phyloP scores from a whole-genome alignment of 2,888 invertebrate genomes.

The Lepidochrysops patricia region DNA sequence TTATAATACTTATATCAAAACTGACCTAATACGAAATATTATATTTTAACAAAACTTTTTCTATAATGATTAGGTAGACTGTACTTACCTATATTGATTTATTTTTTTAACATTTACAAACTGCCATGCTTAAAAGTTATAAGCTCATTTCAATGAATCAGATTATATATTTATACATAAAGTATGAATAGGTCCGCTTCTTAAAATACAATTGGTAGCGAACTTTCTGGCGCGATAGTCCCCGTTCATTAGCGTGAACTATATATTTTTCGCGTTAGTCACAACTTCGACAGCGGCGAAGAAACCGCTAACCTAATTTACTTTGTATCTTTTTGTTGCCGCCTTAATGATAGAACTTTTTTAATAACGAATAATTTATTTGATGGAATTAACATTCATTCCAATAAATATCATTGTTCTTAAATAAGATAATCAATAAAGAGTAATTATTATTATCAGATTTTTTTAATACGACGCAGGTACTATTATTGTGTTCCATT shows the following conservation, averaged over 20 bases:
- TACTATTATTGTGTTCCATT: too few species aligned
- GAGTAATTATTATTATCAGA: too few species aligned
- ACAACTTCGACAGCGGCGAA: conserved; percentile 2
- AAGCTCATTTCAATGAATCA: not conserved
- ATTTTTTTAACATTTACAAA: not conserved
- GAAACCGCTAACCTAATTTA: not conserved
- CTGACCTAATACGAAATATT: too few species aligned
- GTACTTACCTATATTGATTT: too few species aligned
- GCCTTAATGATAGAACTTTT: not conserved
- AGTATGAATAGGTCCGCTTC: not conserved
- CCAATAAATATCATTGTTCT: too few species aligned
- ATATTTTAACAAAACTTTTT: too few species aligned
- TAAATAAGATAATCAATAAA: too few species aligned
- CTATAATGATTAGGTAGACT: too few species aligned
- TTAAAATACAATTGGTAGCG: conserved; percentile 8
- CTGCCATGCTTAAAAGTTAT: not conserved
- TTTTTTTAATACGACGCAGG: too few species aligned
- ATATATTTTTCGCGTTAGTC: conserved; percentile 8
- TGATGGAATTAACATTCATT: too few species aligned
- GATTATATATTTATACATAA: not conserved
- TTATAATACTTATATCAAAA: too few species aligned
- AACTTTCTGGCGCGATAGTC: conserved; percentile 12
- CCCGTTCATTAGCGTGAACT: conserved; percentile 12
- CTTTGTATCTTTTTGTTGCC: conserved; percentile 2
- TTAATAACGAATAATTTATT: too few species aligned